phyloP scores from a whole-genome alignment of 2,113 vertebrate genomes.

The Vulpes lagopus region DNA sequence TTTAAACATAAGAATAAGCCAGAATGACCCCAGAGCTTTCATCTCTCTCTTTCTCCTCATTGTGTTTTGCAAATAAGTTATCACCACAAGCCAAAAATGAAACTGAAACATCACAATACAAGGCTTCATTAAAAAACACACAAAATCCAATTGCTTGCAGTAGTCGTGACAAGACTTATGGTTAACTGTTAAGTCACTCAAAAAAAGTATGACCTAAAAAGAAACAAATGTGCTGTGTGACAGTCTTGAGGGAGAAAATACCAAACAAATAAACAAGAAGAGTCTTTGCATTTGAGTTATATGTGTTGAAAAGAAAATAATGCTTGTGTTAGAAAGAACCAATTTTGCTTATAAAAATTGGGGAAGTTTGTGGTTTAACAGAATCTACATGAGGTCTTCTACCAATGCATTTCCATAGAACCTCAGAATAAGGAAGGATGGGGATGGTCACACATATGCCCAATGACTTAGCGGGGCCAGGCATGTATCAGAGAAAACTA shows the following conservation, averaged over 20 bases:
- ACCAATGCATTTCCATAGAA: background rate
- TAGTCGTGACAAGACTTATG: slow-evolving; percentile 10
- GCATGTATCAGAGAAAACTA: background rate
- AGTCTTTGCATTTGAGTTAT: background rate
- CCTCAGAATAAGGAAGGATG: background rate
- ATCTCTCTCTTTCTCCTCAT: background rate
- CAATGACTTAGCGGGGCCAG: background rate
- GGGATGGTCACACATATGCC: background rate
- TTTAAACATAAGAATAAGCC: slow-evolving; percentile 58
- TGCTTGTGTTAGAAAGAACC: background rate
- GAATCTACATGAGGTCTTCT: background rate
- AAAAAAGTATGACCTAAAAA: background rate
- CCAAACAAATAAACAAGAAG: background rate
- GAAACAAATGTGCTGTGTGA: background rate
- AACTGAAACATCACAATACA: slow-evolving; percentile 18
- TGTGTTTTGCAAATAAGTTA: slow-evolving; percentile 59
- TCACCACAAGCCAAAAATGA: slow-evolving; percentile 40
- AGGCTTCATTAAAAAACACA: slow-evolving; percentile 70
- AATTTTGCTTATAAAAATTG: background rate
- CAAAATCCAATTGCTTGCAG: slow-evolving; percentile 25
- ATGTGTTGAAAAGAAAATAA: slow-evolving; percentile 8
- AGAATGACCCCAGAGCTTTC: background rate
- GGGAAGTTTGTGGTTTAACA: background rate
- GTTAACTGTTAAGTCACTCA: slow-evolving; percentile 61
- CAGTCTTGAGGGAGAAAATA: background rate